Conservation (phyloP, 2,113 vertebrate species). For the Ailuropoda melanoleuca region DNA sequence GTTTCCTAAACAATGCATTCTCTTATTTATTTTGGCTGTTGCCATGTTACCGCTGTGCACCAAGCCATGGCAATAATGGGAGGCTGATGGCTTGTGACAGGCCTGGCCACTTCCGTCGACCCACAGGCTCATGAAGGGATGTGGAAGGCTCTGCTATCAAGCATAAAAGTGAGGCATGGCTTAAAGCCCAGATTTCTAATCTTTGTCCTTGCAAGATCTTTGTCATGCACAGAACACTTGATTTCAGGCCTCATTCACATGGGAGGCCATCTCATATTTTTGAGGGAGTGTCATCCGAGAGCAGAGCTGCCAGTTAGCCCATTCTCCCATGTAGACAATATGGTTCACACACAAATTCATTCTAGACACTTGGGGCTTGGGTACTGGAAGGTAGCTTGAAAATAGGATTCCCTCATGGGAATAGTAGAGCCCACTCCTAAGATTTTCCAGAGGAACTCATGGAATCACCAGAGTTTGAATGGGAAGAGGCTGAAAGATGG, state of each 20-base stretch:
- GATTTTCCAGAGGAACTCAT: background rate
- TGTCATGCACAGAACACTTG: constrained; percentile 30
- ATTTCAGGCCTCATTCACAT: background rate
- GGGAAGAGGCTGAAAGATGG: background rate
- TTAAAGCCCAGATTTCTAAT: constrained; percentile 26
- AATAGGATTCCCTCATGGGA: background rate
- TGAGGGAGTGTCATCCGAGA: constrained; percentile 20
- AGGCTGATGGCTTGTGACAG: background rate
- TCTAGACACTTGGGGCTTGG: background rate
- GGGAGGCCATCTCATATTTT: background rate
- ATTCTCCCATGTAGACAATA: constrained; percentile 8
- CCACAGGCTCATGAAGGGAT: fast-evolving
- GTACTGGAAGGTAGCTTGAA: background rate
- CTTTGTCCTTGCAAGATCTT: constrained; percentile 18
- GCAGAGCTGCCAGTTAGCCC: background rate
- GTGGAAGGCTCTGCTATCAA: background rate
- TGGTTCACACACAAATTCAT: background rate
- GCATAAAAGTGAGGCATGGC: background rate
- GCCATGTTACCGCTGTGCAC: constrained; percentile 52
- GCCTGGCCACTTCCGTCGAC: background rate
- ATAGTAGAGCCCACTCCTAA: background rate
- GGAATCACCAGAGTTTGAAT: background rate
- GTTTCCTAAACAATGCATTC: constrained; percentile 66
- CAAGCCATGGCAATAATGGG: background rate
- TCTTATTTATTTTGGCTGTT: constrained; percentile 71